These are phyloP conservation scores for Drosophila orena DNA, from an alignment of 1,140 invertebrate species.

Conservation along the genomic window DNA sequence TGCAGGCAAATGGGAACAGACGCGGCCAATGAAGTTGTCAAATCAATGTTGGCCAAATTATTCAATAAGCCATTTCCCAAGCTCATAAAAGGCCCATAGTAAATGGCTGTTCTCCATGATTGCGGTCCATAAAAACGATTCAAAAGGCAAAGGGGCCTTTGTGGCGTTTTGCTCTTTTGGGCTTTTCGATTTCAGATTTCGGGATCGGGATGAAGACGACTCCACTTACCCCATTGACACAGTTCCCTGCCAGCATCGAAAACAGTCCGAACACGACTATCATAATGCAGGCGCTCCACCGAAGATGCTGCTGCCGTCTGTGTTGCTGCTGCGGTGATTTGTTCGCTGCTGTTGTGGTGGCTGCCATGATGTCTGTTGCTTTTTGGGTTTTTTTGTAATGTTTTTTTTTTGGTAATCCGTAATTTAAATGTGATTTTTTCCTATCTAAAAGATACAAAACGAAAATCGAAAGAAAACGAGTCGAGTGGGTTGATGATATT, in stretches of 20 bases:
- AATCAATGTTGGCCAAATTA: constrained; percentile 49
- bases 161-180: neutral
- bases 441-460: constrained; percentile 66
- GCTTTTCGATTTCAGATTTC: neutral
- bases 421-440: constrained; percentile 71
- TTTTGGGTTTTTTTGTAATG: constrained; percentile 28
- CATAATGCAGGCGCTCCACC: constrained; percentile 44
- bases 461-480: constrained; percentile 59
- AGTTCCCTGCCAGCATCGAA: constrained; percentile 70
- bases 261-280: constrained; percentile 70
- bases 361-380: constrained; percentile 75
- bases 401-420: constrained; percentile 61
- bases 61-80: constrained; percentile 61
- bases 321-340: constrained; percentile 59
- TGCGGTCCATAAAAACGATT: constrained; percentile 34
- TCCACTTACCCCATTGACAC: constrained; percentile 84
- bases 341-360: constrained; percentile 52
- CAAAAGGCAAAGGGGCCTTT: constrained; percentile 8
- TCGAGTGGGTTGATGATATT: constrained; percentile 47
- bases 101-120: constrained; percentile 36
- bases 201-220: constrained; percentile 22
- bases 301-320: constrained; percentile 53
- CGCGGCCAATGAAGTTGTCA: constrained; percentile 66
- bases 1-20: constrained; percentile 18
- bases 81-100: constrained; percentile 40